Percentiles rank a stretch among this genome's conserved stretches.
These are phyloP conservation scores for Apomyelois bistriatella DNA, from an alignment of 2,888 invertebrate genomes.

Conservation along the genomic window DNA sequence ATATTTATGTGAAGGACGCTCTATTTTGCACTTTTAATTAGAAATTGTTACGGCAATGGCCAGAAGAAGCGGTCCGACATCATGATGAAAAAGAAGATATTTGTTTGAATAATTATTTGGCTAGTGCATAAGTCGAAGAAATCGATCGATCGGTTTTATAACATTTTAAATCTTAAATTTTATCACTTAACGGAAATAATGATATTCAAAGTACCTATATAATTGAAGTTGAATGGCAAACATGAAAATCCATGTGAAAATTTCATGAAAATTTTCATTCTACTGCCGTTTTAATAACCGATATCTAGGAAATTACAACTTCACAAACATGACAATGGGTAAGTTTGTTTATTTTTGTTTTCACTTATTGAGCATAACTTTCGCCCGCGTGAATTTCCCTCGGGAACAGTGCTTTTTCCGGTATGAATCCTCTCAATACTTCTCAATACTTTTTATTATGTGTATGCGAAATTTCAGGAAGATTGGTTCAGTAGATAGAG, in stretches of 20 bases:
- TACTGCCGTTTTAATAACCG: constrained; percentile 7
- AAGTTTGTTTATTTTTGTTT: constrained; percentile 30
- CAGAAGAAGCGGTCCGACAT: constrained; percentile 25
- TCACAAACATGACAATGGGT: constrained; percentile 60
- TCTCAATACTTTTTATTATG: no score
- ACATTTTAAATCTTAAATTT: constrained; percentile 11
- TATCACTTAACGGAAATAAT: no score
- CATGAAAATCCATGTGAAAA: constrained; percentile 45
- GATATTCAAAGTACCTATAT: no score
- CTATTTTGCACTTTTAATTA: constrained; percentile 20
- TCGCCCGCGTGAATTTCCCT: no score
- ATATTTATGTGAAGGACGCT: constrained; percentile 20
- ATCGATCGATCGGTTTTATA: constrained; percentile 37
- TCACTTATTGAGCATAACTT: background rate
- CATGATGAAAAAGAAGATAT: constrained; percentile 16
- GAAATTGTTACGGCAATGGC: constrained; percentile 18
- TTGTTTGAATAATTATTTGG: constrained; percentile 20
- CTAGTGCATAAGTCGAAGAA: constrained; percentile 19
- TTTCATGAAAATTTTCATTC: constrained; percentile 50
- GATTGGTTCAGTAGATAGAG: no score
- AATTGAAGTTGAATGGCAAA: constrained; percentile 12
- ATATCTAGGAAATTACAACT: background rate
- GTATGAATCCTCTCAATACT: no score
- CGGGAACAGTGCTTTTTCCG: no score
- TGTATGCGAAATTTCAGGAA: no score